Evolutionary conservation across 1,140 invertebrate genomes (phyloP), one percentile per base, ranked within the genome.

Genomic region (Heliconius hermathena): DNA sequence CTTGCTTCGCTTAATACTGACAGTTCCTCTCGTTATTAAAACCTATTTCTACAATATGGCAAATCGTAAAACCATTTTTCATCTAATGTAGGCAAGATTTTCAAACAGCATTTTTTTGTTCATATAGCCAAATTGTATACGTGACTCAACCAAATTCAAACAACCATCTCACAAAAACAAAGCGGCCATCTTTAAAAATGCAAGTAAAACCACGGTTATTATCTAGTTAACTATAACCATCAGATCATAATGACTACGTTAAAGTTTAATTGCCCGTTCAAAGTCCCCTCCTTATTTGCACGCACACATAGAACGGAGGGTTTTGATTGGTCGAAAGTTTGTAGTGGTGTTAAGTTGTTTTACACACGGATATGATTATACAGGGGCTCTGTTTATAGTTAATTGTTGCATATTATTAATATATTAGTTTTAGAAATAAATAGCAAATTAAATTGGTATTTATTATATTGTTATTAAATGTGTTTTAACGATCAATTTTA

Each of bases 201-300:
- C 26, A 38, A 72, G 71, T 41, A 72, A 72, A 72, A 18, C 71
- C 71, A 22, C 71, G 71, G 71, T 66, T 66, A 66, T 66, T 41
- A 72, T 41, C 71, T 38, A 72, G 71, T 72, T 38, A 72, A 41
- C 71, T 36, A 72, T 72, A 72, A 72, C 60, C 60, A 72, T 38
- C 71, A 72, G 71, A 72, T 72, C 71, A 72, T 82, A 82, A 82
- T 82, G 81, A 84, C 83, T 73, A 75, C 78, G 78, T 89, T 88
- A 86, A 86, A 87, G 80, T 90, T 88, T 88, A 90, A 89, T 89
- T 89, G 88, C 71, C 76, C 82, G 74, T 72, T 73, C 80, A 74
- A 78, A 81, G 77, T 83, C 79, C 80, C 84, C 83, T 83, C 87
- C 83, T 80, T 81, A 29, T 66, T 79, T 20, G 57, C 82, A 86